phyloP scores from a whole-genome alignment of 2,888 invertebrate species.

The Achlya flavicornis region DNA sequence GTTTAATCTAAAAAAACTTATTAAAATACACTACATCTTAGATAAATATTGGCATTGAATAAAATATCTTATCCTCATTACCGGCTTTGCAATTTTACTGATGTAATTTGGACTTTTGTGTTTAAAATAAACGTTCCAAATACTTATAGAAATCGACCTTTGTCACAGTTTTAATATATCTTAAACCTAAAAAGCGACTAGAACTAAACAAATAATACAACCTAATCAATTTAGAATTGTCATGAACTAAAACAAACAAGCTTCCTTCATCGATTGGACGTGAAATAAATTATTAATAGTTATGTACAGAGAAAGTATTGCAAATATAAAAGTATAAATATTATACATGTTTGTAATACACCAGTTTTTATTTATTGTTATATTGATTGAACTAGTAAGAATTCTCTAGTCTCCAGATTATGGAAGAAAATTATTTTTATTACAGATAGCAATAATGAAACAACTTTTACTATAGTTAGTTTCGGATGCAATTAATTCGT shows the following conservation, averaged over 20 bases:
- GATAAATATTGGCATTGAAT: conserved; percentile 10
- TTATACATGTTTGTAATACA: conserved; percentile 19
- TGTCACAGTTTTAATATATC: conserved; percentile 42
- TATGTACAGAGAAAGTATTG: conserved; percentile 55
- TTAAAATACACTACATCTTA: conserved; percentile 9
- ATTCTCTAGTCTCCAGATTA: too few relatives aligned
- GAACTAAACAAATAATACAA: conserved; percentile 73
- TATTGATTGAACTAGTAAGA: neutral
- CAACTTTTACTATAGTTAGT: too few relatives aligned
- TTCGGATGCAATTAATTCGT: too few relatives aligned
- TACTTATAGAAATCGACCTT: conserved; percentile 43
- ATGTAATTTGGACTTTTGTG: neutral
- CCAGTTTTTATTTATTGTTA: neutral
- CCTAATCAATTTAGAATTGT: conserved; percentile 69
- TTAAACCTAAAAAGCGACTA: conserved; percentile 76
- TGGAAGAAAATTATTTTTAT: too few relatives aligned
- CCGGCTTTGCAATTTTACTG: neutral
- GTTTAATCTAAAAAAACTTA: conserved; percentile 6
- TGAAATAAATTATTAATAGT: conserved; percentile 52
- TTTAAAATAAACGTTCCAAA: conserved; percentile 20
- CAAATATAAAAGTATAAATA: conserved; percentile 31
- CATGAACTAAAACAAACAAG: conserved; percentile 62
- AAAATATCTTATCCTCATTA: neutral
- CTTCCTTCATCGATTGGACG: conserved; percentile 32
- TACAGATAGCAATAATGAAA: too few relatives aligned